Evolutionary conservation across 2,113 vertebrate genomes (phyloP), one percentile per base, ranked within the genome.

Genomic region (Hyperoodon ampullatus): DNA sequence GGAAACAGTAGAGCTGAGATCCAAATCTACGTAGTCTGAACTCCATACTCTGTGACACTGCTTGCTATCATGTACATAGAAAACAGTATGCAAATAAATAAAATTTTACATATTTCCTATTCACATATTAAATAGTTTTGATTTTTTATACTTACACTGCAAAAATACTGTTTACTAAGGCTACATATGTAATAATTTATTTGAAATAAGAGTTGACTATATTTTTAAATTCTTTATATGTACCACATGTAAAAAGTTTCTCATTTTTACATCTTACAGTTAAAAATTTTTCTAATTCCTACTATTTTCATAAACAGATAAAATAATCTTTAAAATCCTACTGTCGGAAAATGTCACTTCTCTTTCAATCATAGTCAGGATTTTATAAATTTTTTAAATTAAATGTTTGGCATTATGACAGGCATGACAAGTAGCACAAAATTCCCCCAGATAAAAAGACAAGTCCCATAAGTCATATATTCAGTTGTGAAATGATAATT

Each of bases 251-350:
- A 50, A 8, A 26, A 42, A 21, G 23, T 66, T 78, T 77, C 55
- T 39, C n/a, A 65, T 68, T 94, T 90, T 88, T 91, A 14, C 10
- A 91, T 53, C 35, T 91, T 75, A 61, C 6, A 15, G 16, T 91
- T 94, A 96, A 94, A 94, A 39, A 35, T 28, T 58, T 68, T 60
- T 74, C 30, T 63, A 96, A 78, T 83, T 70, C 4, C 63, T 95
- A 39, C 19, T 42, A 19, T 86, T 81, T 93, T 78, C n/a, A 70
- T 3, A 10, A 71, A 30, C 23, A 15, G 50, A 74, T 81, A 12
- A 96, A 97, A 47, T 60, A 89, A 93, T 33, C 70, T 30, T 82
- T 63, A 53, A 81, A 80, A 90, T 24, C 55, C 26, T 8, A 33
- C 11, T 68, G 2, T 81, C 39, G 80, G 16, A 97, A 97, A 96